These are phyloP conservation scores for Choloepus didactylus DNA, from an alignment of 2,797 vertebrate genomes.

Conservation along the genomic window DNA sequence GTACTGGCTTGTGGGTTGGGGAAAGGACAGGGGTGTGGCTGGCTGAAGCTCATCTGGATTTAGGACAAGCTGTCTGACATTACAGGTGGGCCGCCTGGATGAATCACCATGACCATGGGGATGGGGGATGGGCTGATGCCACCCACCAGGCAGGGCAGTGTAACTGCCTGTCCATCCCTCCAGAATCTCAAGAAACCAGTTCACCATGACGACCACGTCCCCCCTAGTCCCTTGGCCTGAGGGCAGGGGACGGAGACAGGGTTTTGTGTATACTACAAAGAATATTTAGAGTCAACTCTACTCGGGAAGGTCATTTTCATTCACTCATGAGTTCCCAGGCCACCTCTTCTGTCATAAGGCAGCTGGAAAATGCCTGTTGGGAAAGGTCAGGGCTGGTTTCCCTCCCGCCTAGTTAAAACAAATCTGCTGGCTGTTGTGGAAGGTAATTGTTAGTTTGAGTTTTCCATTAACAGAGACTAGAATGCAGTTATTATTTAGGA, in stretches of 20 bases:
- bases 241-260: not conserved
- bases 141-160: not conserved
- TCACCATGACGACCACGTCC: not conserved
- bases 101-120: not conserved
- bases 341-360: constrained; percentile 54
- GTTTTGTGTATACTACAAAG: not conserved
- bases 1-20: not conserved
- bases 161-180: not conserved
- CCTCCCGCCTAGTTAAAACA: constrained; percentile 70
- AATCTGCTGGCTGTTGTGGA: constrained; percentile 69
- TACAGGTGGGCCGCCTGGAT: not conserved
- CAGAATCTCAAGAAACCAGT: not conserved
- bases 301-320: constrained; percentile 29
- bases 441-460: constrained; percentile 71
- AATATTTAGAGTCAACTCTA: constrained; percentile 50
- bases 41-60: not conserved
- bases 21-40: not conserved
- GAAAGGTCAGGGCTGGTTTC: constrained; percentile 78
- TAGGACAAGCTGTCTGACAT: not conserved
- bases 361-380: constrained; percentile 72
- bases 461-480: constrained; percentile 60
- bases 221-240: not conserved
- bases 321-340: constrained; percentile 44
- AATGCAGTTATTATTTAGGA: constrained; percentile 73
- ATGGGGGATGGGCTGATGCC: not conserved